Base-by-base conservation (phyloP, 2,888 invertebrate genomes). In the Diarsia dahlii region DNA sequence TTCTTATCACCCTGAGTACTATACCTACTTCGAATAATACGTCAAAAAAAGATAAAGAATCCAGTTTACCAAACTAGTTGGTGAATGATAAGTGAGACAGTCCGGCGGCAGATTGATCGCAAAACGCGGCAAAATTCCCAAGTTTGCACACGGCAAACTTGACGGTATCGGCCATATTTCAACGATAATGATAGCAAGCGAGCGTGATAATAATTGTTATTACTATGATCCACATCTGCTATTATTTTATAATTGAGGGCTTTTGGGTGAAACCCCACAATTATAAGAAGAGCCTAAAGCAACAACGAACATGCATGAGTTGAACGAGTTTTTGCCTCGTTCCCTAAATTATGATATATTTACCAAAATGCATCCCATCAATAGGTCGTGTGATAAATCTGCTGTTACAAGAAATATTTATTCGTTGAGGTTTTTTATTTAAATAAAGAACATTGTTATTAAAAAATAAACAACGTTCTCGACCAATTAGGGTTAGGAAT, bases 201-300 rank as follows among this genome's bases (percentile, higher is more conserved):
- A 95, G 96, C 96, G 96, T 95, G 96, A 96, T 96, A 96, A 96
- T 96, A 96, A 96, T 96, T 96, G 96, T 96, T 96, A 96, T 96
- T 96, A 96, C 95, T 96, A 96, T 95, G 95, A 96, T 95, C 95
- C 95, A 94, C 95, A 96, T 96, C 96, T 96, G 95, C 95, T 96
- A 96, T 96, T 96, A 96, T 96, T 96, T 96, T 96, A 96, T 96
- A 96, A 96, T 96, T 96, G 95, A 95, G 93, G 95, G 95, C 92
- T 96, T 96, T 96, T 95, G 95, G 95, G 95, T 94, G 95, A 95
- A 96, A 96, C 95, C 96, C 95, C 92, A 92, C 96, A 96, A 96
- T 96, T 96, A 96, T 96, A 94, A 95, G 92, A 92, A 94, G 94
- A 95, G 96, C 96, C 96, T 94, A 92, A 90, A 96, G 96, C 95